Conservation (phyloP, 1,140 invertebrate species). For the Asobara japonica region DNA sequence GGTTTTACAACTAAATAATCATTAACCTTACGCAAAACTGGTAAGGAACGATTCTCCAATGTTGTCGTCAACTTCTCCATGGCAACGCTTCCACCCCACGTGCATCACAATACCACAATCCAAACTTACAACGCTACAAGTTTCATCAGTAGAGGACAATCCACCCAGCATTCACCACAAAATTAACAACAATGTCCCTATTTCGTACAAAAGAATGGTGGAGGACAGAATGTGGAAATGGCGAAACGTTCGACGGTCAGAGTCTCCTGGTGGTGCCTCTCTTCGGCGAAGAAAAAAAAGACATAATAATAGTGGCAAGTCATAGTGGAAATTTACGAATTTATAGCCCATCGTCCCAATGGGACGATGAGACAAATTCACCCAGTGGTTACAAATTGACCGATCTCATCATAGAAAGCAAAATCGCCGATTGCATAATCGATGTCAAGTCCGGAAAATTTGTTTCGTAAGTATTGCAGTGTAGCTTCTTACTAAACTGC, state of each 20-base stretch:
- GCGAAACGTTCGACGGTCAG: conserved; percentile 72
- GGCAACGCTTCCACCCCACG: background rate
- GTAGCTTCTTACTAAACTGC: no score
- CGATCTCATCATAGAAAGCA: conserved; percentile 77
- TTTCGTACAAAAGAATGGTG: conserved; percentile 85
- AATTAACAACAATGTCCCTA: conserved; percentile 73
- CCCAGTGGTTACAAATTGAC: conserved; percentile 70
- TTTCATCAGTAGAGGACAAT: background rate
- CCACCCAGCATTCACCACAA: background rate
- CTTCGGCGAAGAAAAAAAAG: conserved; percentile 70
- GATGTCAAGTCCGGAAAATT: conserved; percentile 78
- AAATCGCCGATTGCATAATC: conserved; percentile 74
- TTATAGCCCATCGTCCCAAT: conserved; percentile 70
- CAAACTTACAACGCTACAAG: background rate
- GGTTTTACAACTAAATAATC: no score
- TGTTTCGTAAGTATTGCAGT: conserved; percentile 73
- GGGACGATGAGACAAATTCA: conserved; percentile 59
- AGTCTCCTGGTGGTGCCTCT: conserved; percentile 73
- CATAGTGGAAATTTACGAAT: conserved; percentile 76
- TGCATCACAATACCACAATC: background rate
- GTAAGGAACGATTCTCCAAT: background rate
- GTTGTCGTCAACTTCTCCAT: background rate
- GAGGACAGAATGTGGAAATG: conserved; percentile 72
- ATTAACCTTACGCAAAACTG: no score
- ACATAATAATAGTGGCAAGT: conserved; percentile 77